Evolutionary conservation across 1,140 invertebrate genomes (phyloP), one percentile per base, ranked within the genome.

Genomic region (Manduca sexta): DNA sequence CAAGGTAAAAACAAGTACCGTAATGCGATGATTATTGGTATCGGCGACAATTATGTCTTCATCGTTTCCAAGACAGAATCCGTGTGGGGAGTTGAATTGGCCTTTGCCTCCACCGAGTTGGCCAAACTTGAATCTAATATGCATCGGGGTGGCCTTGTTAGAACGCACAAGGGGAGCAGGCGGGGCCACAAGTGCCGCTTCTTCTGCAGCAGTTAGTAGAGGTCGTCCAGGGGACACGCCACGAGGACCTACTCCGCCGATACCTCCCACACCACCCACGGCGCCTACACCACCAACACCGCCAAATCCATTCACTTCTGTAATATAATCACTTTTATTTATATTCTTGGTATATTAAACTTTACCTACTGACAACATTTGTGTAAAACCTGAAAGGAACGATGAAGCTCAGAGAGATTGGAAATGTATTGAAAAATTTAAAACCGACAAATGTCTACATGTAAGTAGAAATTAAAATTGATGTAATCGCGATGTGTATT

Each of bases 11-110:
- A n/a, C n/a, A 12, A 60, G 86, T 76, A 97, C 94, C 84, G 96
- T 94, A 69, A 98, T 96, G 45, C 96, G 91, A 86, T 98, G 96
- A 82, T 98, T 98, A 77, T 98, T 97, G 0, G 97, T 98, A 79
- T 98, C 97, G 13, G 97, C 97, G 13, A 97, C 95, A 64, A 98
- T 95, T 63, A 97, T 96, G 69, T 98, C 96, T 86, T 98, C 96
- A 69, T 98, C 95, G 35, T 92, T 88, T 16, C 97, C 97, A 30
- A 99, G 88, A 79, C 97, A 98, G 86, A 98, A 99, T 40, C 97
- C 97, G 86, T 98, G 97, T 0, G 97, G 97, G 10, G 97, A 98
- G 84, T 97, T 98, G 62, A 99, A 98, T 80, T 98, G 96, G 7
- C 94, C 93, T 74, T 96, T 96, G 18, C 92, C 92, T 38, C 94